Evolutionary conservation across 2,113 vertebrate species (phyloP), one percentile per base, ranked within the genome.

Genomic region (Potamarius usumacintae): DNA sequence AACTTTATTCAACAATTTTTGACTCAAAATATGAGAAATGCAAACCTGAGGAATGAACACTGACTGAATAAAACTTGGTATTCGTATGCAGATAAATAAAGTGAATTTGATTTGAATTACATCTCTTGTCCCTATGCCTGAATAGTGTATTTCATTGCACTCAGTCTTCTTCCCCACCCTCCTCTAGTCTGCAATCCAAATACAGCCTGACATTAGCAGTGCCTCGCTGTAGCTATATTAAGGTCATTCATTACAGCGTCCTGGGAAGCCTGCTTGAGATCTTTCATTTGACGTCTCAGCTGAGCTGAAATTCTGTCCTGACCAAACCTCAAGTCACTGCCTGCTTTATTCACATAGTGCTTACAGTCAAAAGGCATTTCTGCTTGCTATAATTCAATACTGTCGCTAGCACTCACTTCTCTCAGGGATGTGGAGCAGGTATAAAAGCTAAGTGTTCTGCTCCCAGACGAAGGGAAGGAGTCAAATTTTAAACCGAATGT

Each of bases 1-100:
- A 69, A 14, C 34, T 87, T 88, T 88, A 86, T 84, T 85, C 81
- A 87, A 60, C 53, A 86, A 12, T 48, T 84, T 79, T 30, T 81
- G 11, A 67, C 50, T 82, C 7, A 60, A 82, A 17, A 52, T 58
- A 84, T 63, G 62, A 74, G 20, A 63, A 63, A 83, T 77, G 71
- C 34, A 85, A 83, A 86, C 84, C 52, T 79, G 34, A 74, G 78
- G 55, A 85, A 52, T 52, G 14, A 53, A 69, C 50, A 30, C 58
- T 2, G 7, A 25, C 8, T 20, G 48, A 78, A 83, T 42, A 85
- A 57, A 86, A 30, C 22, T 6, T 76, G 4, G 55, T 67, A 30
- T 81, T 74, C 79, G 69, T 77, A 67, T 76, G 34, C 63, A 85
- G 84, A 48, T 55, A 86, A 89, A 85, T 50, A 88, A 84, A 74